Evolutionary conservation across 1,140 invertebrate genomes (phyloP).

Genomic region (Trichomalopsis sarcophagae): DNA sequence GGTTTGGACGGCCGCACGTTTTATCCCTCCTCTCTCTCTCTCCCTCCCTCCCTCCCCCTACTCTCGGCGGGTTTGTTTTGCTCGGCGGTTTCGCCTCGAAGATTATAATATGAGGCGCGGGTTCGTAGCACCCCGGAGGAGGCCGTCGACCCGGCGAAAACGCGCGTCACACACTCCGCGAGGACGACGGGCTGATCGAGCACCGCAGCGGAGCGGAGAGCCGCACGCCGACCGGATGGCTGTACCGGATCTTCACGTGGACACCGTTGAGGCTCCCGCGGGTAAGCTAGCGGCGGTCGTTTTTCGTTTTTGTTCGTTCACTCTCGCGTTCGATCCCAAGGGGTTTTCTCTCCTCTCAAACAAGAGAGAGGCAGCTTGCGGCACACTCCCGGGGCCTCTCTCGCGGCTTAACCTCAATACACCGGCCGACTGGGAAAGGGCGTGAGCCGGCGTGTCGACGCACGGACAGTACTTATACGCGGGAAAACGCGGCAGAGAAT

Average conservation of each 20-base stretch:
- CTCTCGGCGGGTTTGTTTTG: conserved; percentile 46
- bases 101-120: no score
- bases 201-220: background rate
- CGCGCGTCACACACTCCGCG: background rate
- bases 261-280: background rate
- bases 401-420: no score
- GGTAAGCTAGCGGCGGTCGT: background rate
- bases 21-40: background rate
- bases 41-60: background rate
- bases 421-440: background rate
- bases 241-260: background rate
- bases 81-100: conserved; percentile 36
- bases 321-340: no score
- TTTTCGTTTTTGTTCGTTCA: no score
- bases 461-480: background rate
- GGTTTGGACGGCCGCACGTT: background rate
- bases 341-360: no score
- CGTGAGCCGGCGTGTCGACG: background rate
- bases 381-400: background rate
- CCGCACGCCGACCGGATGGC: background rate
- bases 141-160: background rate
- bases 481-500: background rate
- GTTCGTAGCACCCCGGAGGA: background rate
- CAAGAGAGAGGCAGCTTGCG: no score
- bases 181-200: conserved; percentile 1